Base-by-base conservation (phyloP, 2,113 vertebrate genomes). In the Holacanthus passer region DNA sequence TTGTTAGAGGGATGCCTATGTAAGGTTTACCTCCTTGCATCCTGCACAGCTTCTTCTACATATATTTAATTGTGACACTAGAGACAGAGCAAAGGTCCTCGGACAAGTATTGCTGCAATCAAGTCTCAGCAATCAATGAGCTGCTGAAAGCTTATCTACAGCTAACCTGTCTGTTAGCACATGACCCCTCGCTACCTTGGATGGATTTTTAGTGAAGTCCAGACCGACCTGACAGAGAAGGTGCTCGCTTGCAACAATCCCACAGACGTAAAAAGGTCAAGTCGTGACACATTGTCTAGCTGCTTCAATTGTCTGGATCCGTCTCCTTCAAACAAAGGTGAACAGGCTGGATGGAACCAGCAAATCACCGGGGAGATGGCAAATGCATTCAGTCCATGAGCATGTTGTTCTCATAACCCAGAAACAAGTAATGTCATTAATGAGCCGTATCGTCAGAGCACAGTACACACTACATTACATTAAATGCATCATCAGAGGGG, bases 31-130 rank as follows among this genome's bases (percentile, higher is more conserved):
- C 19, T 81, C 19, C n/a, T 64, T 59, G 45, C 65, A 53, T 69
- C 71, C 87, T 63, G 14, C 66, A 62, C 75, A 77, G 69, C 39
- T 74, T 68, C 9, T 83, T 78, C 55, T 75, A 43, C 64, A n/a
- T 22, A n/a, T 52, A 20, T 53, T 3, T 41, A 31, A 63, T 81
- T 66, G 62, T 78, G 79, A 82, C 80, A 79, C 77, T 73, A 32
- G 85, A 88, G 88, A 90, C 80, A 13, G 65, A 82, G 78, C 64
- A 90, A 89, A 92, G 88, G 87, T 87, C 86, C 71, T 82, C 66
- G 72, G 85, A 47, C 41, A 67, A 70, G 67, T 24, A 48, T 74
- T 50, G 47, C 69, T 58, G 77, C 87, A 73, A 84, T 88, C 74
- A 89, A 47, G 68, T 64, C 79, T 81, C 20, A 22, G 62, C 55